Conservation (phyloP, 2,113 vertebrate genomes). For the Siniperca knerii region DNA sequence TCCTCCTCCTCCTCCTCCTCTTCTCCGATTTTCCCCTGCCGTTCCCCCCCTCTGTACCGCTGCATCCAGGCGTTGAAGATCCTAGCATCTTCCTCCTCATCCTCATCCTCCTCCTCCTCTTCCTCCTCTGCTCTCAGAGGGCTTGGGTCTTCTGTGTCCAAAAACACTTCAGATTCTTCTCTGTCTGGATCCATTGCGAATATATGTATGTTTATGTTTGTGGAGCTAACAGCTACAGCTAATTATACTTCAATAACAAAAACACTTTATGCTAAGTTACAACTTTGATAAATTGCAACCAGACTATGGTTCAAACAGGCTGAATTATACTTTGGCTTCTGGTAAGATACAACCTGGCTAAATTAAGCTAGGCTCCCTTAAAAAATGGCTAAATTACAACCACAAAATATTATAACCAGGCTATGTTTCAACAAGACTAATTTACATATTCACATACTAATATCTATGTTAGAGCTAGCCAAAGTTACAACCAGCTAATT, state of each 20-base stretch:
- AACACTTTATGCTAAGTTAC: background rate
- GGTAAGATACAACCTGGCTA: background rate
- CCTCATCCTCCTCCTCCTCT: conserved; percentile 14
- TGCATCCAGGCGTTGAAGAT: conserved; percentile 74
- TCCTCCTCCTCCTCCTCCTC: background rate
- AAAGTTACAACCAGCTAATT: background rate
- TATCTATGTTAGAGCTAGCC: background rate
- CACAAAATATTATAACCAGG: background rate
- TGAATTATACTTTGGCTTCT: no score
- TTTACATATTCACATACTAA: no score
- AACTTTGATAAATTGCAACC: background rate
- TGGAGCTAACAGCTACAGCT: background rate
- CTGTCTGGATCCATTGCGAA: conserved; percentile 49
- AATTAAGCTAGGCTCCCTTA: background rate
- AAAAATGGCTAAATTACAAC: no score
- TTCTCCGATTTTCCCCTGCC: background rate
- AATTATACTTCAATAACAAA: background rate
- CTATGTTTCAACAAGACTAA: no score
- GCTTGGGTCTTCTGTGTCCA: conserved; percentile 18
- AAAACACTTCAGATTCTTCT: conserved; percentile 56
- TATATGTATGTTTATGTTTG: background rate
- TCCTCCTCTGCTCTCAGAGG: conserved; percentile 13
- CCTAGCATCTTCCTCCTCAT: conserved; percentile 49
- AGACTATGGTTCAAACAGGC: background rate
- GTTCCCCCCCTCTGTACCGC: conserved; percentile 34